Conservation (phyloP, 2,113 vertebrate species). For the Nestor notabilis region DNA sequence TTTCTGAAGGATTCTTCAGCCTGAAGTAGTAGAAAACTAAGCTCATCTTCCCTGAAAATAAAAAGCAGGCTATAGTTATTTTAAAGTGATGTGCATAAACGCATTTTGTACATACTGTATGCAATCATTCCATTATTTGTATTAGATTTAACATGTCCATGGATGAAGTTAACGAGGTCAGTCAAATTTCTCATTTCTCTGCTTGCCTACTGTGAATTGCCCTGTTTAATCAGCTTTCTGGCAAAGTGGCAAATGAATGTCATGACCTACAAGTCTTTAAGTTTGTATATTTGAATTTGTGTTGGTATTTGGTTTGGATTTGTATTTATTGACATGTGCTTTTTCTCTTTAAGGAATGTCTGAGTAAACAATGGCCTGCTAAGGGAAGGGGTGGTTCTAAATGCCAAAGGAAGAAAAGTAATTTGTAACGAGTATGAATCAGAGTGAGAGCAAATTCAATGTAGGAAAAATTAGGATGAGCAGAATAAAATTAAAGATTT, state of each 20-base stretch:
- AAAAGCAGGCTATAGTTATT: background rate
- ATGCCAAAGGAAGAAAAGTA: slow-evolving; percentile 12
- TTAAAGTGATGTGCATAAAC: background rate
- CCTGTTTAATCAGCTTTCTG: background rate
- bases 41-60: background rate
- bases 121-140: background rate
- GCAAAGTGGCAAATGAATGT: background rate
- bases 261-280: background rate
- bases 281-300: background rate
- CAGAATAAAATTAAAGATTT: slow-evolving; percentile 3
- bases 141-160: background rate
- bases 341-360: slow-evolving; percentile 25
- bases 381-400: background rate
- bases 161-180: slow-evolving; percentile 14
- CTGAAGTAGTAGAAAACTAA: slow-evolving; percentile 16
- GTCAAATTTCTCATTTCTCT: background rate
- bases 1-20: slow-evolving; percentile 12
- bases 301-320: background rate
- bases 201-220: background rate
- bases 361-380: slow-evolving; percentile 19
- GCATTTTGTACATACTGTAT: background rate
- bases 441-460: background rate
- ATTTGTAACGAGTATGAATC: background rate
- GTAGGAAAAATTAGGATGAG: background rate
- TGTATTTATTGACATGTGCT: background rate